phyloP scores from a whole-genome alignment of 2,888 invertebrate genomes.

The Melikaiella ostensackeni region DNA sequence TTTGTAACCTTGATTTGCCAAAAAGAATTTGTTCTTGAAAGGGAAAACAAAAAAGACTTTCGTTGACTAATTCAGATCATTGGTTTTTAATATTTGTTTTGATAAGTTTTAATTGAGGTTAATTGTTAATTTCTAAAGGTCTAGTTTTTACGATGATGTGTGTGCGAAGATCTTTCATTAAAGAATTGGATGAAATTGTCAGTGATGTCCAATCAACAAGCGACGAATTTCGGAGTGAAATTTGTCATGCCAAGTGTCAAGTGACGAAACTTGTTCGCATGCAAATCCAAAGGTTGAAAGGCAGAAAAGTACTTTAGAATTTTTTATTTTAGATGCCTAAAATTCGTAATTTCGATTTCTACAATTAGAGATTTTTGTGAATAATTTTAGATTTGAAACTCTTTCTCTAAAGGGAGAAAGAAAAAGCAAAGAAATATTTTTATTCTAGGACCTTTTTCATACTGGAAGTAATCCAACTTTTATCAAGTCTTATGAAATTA shows the following conservation, averaged over 20 bases:
- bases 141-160: conserved; percentile 54
- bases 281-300: conserved; percentile 62
- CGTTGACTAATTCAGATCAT: background rate
- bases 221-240: conserved; percentile 57
- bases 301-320: conserved; percentile 55
- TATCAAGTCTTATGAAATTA: background rate
- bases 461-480: background rate
- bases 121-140: background rate
- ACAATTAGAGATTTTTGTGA: background rate
- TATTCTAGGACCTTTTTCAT: background rate
- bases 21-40: background rate
- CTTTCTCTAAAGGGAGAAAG: no score
- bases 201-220: conserved; percentile 35
- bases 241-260: conserved; percentile 65
- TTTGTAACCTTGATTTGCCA: background rate
- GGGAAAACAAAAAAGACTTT: background rate
- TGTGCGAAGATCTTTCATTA: conserved; percentile 45
- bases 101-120: background rate
- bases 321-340: conserved; percentile 2
- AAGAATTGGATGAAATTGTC: conserved; percentile 30
- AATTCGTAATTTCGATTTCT: background rate
- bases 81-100: background rate
- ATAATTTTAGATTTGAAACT: background rate
- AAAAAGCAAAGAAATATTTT: background rate
- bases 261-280: conserved; percentile 61